Percentiles rank a stretch among this genome's conserved stretches.
Evolutionary conservation across 2,888 invertebrate genomes (phyloP).

Genomic region (Troglohyphantes excavatus): DNA sequence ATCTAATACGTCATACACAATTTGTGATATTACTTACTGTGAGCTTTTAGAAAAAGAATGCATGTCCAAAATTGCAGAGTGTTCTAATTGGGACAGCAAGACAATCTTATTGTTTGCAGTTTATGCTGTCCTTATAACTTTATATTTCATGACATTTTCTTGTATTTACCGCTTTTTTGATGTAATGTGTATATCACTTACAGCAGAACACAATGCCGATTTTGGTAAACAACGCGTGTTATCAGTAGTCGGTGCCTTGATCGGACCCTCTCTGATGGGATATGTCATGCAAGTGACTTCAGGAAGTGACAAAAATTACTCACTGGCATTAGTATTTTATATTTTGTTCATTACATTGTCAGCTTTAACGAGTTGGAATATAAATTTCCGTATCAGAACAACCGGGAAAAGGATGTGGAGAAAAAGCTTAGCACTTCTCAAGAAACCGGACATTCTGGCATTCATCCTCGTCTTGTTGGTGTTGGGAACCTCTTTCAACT

Average conservation of each 20-base stretch:
- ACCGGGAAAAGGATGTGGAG: conserved; percentile 90
- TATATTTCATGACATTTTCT: conserved; percentile 90
- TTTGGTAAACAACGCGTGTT: conserved; percentile 83
- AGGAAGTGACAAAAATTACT: not conserved
- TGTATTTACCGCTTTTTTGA: conserved; percentile 93
- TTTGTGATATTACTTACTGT: not conserved
- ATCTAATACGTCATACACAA: not conserved
- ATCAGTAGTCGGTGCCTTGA: conserved; percentile 82
- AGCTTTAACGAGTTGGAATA: not conserved
- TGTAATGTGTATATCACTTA: conserved; percentile 92
- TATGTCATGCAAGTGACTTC: conserved; percentile 51
- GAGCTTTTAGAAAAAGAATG: not conserved
- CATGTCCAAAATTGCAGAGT: not conserved
- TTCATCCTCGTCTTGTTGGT: conserved; percentile 89
- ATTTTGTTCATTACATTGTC: not conserved
- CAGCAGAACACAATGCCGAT: conserved; percentile 87
- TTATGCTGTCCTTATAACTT: conserved; percentile 81
- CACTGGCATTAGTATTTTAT: not conserved
- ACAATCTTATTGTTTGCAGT: not conserved
- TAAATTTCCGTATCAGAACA: not conserved
- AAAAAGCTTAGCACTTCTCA: conserved; percentile 89
- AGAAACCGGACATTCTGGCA: conserved; percentile 89
- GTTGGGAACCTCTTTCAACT: conserved; percentile 93
- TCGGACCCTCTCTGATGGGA: conserved; percentile 81
- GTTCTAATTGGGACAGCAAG: not conserved